Evolutionary conservation across 2,888 invertebrate species (phyloP).

Genomic region (Galerucella nymphaeae): DNA sequence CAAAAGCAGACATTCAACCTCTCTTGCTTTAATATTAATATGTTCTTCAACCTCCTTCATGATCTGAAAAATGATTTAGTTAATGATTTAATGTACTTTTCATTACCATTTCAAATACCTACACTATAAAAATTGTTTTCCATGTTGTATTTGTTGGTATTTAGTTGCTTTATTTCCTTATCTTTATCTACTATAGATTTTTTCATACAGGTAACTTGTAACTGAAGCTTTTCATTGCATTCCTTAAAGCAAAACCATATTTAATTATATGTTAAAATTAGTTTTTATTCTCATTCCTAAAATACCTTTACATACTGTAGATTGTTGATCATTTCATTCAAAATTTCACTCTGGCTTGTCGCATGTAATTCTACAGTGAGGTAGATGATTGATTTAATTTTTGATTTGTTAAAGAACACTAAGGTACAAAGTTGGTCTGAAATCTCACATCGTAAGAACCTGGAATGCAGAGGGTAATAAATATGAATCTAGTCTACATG

Average conservation of each 20-base stretch:
- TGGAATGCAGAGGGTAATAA: conserved; percentile 42
- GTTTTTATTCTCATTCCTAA: not conserved
- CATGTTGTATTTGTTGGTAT: conserved; percentile 45
- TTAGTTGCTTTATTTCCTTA: conserved; percentile 48
- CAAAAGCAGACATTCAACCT: conserved; percentile 39
- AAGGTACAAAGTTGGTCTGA: conserved; percentile 54
- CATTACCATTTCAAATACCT: conserved; percentile 1
- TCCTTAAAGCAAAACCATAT: conserved; percentile 37
- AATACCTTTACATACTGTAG: conserved; percentile 54
- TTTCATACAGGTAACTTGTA: conserved; percentile 52
- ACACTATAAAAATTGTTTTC: conserved; percentile 47
- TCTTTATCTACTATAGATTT: conserved; percentile 54
- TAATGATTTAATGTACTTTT: not conserved
- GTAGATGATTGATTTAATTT: conserved; percentile 61
- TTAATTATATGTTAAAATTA: not conserved
- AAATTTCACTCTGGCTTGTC: conserved; percentile 61
- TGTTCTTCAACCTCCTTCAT: conserved; percentile 38
- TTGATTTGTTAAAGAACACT: conserved; percentile 60
- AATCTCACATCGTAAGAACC: conserved; percentile 58
- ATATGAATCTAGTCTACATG: not conserved
- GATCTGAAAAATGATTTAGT: conserved; percentile 35
- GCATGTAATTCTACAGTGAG: conserved; percentile 57
- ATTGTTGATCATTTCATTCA: conserved; percentile 59
- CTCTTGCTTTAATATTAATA: conserved; percentile 34
- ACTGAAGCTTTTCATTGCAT: conserved; percentile 48